A percentile compares a stretch with the other conserved stretches of the same genome.
These are phyloP conservation scores for Poecilia picta DNA, from an alignment of 2,797 vertebrate species.

Conservation along the genomic window DNA sequence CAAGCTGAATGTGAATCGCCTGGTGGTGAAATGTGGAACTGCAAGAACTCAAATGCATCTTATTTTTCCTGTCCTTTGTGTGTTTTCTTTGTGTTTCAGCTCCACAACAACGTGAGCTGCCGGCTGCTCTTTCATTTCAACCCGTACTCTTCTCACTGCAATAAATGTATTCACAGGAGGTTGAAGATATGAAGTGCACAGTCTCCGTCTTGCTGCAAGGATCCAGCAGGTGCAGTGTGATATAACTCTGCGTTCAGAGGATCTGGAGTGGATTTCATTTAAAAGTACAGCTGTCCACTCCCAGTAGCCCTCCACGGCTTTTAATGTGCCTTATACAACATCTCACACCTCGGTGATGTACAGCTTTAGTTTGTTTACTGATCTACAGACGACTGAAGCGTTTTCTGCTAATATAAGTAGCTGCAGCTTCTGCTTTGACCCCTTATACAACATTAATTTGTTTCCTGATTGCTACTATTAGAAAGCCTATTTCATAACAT, in stretches of 20 bases:
- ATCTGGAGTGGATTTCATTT: constrained; percentile 53
- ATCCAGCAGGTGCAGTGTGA: constrained; percentile 41
- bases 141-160: constrained; percentile 54
- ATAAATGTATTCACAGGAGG: constrained; percentile 68
- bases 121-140: constrained; percentile 45
- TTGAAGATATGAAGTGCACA: constrained; percentile 60
- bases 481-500: constrained; percentile 24
- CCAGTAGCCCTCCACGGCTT: constrained; percentile 31
- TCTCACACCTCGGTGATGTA: constrained; percentile 33
- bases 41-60: constrained; percentile 27
- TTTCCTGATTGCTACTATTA: constrained; percentile 25
- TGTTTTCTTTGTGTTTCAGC: constrained; percentile 33
- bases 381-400: constrained; percentile 33
- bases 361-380: constrained; percentile 45
- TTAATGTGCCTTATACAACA: constrained; percentile 52
- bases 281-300: constrained; percentile 49
- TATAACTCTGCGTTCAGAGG: constrained; percentile 56
- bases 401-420: constrained; percentile 32
- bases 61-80: constrained; percentile 21
- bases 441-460: constrained; percentile 21
- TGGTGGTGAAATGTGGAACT: constrained; percentile 60
- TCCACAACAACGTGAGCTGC: constrained; percentile 15
- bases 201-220: constrained; percentile 26
- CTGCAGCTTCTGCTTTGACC: constrained; percentile 27
- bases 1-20: constrained; percentile 44